Percentiles rank a stretch among this genome's conserved stretches.
phyloP scores from a whole-genome alignment of 2,113 vertebrate genomes.

The Sinosuthora webbiana region DNA sequence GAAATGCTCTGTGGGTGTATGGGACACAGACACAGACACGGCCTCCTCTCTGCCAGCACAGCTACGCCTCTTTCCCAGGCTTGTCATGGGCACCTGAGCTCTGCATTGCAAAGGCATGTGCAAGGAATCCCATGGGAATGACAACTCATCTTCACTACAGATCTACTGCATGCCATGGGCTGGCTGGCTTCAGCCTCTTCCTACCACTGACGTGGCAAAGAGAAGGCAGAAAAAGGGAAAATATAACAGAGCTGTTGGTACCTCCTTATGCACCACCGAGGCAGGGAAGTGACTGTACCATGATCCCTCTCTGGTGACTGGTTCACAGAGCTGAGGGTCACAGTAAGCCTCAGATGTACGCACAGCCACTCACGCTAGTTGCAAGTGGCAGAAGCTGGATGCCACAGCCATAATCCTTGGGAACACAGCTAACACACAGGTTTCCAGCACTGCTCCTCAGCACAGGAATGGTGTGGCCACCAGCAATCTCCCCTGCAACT shows the following conservation, averaged over 20 bases:
- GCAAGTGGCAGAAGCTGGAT: not conserved
- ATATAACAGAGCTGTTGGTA: not conserved
- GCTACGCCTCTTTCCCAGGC: not conserved
- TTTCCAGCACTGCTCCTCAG: not conserved
- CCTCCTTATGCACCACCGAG: rapidly evolving
- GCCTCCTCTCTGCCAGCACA: not conserved
- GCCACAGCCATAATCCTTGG: not conserved
- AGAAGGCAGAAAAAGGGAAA: not conserved
- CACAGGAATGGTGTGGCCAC: rapidly evolving
- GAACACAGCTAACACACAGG: not conserved
- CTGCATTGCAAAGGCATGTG: not conserved
- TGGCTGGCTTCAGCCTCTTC: not conserved
- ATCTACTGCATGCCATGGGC: rapidly evolving
- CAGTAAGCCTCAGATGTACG: not conserved
- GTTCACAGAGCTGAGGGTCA: not conserved
- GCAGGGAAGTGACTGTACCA: not conserved
- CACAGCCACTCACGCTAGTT: rapidly evolving
- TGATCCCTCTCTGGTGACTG: too few species aligned
- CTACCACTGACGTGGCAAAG: not conserved
- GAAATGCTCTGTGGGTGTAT: not conserved
- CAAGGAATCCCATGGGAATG: not conserved
- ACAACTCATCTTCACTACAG: not conserved
- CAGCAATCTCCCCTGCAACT: not conserved
- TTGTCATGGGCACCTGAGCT: not conserved
- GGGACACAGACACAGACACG: not conserved